Percentiles rank a stretch among this genome's conserved stretches.
phyloP scores from a whole-genome alignment of 2,113 vertebrate genomes.

The Mystacornis crossleyi region DNA sequence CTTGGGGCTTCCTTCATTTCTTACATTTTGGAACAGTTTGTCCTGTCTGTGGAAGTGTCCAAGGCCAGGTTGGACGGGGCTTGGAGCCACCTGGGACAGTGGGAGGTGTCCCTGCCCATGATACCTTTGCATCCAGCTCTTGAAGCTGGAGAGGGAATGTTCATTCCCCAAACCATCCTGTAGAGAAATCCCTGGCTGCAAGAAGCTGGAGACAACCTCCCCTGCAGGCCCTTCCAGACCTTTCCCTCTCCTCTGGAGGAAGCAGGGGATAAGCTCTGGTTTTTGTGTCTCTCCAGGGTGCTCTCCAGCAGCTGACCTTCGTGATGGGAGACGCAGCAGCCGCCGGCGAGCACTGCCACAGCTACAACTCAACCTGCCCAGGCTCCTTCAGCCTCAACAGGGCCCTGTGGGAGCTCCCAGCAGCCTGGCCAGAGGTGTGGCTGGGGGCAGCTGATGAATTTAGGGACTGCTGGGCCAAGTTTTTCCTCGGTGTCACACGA shows the following conservation, averaged over 20 bases:
- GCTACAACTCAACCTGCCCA: constrained; percentile 53
- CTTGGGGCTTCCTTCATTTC: not conserved
- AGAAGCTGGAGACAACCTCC: not conserved
- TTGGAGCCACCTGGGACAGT: not conserved
- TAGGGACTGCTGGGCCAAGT: not conserved
- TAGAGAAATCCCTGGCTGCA: not conserved
- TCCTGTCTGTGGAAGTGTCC: not conserved
- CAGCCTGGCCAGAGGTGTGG: constrained; percentile 30
- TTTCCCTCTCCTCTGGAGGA: not conserved
- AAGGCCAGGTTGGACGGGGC: not conserved
- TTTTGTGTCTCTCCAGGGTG: constrained; percentile 72
- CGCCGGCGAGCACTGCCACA: constrained; percentile 74
- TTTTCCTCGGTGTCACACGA: accelerated
- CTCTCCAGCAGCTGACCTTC: constrained; percentile 81
- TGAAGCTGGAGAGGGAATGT: not conserved
- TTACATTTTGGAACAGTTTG: not conserved
- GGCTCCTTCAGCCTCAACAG: not conserved
- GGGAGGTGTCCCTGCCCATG: not conserved
- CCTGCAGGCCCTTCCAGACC: not conserved
- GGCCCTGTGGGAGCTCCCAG: not conserved
- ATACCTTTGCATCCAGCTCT: not conserved
- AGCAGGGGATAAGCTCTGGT: not conserved
- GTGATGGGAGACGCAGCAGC: constrained; percentile 81
- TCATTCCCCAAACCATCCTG: not conserved
- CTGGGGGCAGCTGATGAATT: not conserved